A percentile compares a stretch with the other conserved stretches of the same genome.
Evolutionary conservation across 2,888 invertebrate species (phyloP).

Genomic region (Watsonalla binaria): DNA sequence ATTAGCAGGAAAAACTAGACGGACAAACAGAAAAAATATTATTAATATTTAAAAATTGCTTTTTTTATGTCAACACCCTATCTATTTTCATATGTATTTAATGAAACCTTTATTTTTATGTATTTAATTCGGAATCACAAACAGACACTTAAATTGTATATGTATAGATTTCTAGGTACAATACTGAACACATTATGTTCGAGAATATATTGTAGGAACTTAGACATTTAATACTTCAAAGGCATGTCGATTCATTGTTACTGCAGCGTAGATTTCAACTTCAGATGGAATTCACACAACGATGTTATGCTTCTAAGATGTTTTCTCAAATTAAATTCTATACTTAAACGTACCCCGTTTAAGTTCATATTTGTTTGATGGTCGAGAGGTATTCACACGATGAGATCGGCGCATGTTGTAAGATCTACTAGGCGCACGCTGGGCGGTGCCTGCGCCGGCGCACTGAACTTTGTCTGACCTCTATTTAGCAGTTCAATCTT

Average conservation of each 20-base stretch:
- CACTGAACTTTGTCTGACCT: constrained; percentile 55
- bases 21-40: too few species aligned
- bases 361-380: constrained; percentile 3
- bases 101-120: too few species aligned
- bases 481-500: constrained; percentile 30
- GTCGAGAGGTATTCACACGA: constrained; percentile 15
- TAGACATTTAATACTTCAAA: background rate
- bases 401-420: constrained; percentile 26
- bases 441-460: constrained; percentile 32
- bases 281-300: background rate
- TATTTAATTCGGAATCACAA: too few species aligned
- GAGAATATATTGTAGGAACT: too few species aligned
- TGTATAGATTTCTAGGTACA: too few species aligned
- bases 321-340: background rate
- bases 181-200: too few species aligned
- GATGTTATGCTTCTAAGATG: background rate
- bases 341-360: background rate
- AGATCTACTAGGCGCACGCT: constrained; percentile 26
- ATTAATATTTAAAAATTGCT: too few species aligned
- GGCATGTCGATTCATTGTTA: background rate
- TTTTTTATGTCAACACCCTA: too few species aligned
- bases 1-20: too few species aligned
- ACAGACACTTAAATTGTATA: too few species aligned
- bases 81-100: too few species aligned
- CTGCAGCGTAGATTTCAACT: background rate